Base-by-base conservation (phyloP, 2,113 vertebrate species). In the Vulpes lagopus region DNA sequence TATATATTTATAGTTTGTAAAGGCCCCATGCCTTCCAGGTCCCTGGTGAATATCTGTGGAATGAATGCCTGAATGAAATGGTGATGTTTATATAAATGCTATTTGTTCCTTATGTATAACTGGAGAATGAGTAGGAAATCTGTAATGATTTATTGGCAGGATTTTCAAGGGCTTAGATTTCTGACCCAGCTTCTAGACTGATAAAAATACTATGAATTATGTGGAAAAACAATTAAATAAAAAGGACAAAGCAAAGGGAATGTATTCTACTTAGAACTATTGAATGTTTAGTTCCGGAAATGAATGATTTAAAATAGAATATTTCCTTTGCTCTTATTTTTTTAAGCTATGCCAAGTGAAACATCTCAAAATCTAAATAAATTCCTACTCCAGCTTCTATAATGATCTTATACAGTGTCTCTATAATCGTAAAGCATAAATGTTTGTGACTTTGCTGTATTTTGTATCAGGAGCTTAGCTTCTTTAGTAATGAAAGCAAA, bases 121-220 rank as follows among this genome's bases (percentile, higher is more conserved):
- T 85, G 90, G 71, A 60, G 35, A 53, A 82, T 67, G 79, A 96
- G 86, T 60, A 94, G 60, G 55, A 91, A 97, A 95, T 89, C 82
- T 95, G 67, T 32, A 89, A 82, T 95, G 83, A 96, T 96, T 95
- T 97, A 91, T 94, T 76, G 81, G 65, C 73, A 93, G 38, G 73
- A 96, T 95, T 91, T 93, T 96, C 88, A 88, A 96, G 78, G 60
- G 92, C 88, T 97, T 95, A 91, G n/a, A 96, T 96, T 97, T 96
- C 87, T 96, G 94, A 96, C 51, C 78, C 85, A 91, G 43, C 94
- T 96, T 96, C 88, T 88, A 91, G 38, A 96, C 91, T 92, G 80
- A 97, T 97, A 89, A 97, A 97, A 97, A 93, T 95, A 67, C n/a
- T 83, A 15, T 97, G 92, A 96, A 95, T 97, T 96, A 94, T 96